Evolutionary conservation across 2,113 vertebrate species (phyloP).

Genomic region (Pygoscelis antarcticus): DNA sequence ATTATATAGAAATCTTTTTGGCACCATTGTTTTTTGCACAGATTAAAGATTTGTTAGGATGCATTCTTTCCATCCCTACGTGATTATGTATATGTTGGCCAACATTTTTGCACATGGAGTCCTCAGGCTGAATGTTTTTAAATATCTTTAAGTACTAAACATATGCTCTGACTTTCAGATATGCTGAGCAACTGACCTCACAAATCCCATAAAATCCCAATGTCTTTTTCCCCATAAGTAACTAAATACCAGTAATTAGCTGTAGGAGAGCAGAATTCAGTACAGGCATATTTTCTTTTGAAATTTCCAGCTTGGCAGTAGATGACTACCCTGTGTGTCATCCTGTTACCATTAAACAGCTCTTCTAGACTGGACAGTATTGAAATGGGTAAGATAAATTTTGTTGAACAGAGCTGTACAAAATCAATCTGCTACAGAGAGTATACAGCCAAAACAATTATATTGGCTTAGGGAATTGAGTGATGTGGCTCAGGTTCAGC

Average conservation of each 20-base stretch:
- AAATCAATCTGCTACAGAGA: background rate
- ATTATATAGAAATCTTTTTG: background rate
- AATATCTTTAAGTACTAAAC: background rate
- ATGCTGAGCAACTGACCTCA: background rate
- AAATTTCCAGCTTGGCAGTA: background rate
- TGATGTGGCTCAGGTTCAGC: background rate
- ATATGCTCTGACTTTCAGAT: background rate
- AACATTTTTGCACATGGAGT: background rate
- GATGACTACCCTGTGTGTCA: background rate
- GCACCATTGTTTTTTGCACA: background rate
- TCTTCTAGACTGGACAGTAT: background rate
- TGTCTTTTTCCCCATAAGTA: background rate
- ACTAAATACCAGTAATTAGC: background rate
- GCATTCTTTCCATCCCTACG: background rate
- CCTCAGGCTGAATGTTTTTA: background rate
- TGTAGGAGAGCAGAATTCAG: background rate
- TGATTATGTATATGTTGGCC: background rate
- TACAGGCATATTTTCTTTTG: background rate
- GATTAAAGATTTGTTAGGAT: background rate
- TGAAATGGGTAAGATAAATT: background rate
- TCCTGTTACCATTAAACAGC: background rate
- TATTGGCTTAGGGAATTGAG: background rate
- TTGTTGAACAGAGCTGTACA: background rate
- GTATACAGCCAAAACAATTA: background rate
- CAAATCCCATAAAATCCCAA: background rate